Conservation (phyloP, 2,113 vertebrate genomes). For the Oxyruncus cristatus region DNA sequence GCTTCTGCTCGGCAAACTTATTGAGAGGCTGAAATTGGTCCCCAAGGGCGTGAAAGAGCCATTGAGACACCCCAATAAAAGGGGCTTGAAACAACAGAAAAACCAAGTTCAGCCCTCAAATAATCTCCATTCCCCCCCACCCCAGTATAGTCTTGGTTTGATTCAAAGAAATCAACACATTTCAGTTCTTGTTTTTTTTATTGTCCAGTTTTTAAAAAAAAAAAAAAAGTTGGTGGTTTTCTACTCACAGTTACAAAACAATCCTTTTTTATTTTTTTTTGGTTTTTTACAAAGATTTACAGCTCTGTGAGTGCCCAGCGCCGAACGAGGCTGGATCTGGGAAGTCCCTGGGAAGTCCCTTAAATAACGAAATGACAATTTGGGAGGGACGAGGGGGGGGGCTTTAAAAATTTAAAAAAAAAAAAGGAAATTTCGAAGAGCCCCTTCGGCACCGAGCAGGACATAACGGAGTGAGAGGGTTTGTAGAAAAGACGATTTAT, state of each 20-base stretch:
- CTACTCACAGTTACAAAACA: slow-evolving; percentile 70
- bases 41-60: neutral
- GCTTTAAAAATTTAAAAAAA: neutral
- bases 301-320: slow-evolving; percentile 40
- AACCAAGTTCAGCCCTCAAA: neutral
- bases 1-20: neutral
- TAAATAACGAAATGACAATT: neutral
- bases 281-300: slow-evolving; percentile 96
- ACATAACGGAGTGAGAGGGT: neutral
- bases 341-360: too few relatives aligned
- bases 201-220: slow-evolving; percentile 56
- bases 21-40: neutral
- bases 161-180: neutral
- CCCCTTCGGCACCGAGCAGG: neutral
- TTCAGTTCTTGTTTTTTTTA: slow-evolving; percentile 60
- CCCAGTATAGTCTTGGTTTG: neutral
- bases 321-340: neutral
- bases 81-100: neutral
- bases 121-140: neutral
- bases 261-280: slow-evolving; percentile 83
- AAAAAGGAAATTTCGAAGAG: too few relatives aligned
- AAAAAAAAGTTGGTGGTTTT: neutral
- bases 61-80: neutral
- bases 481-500: slow-evolving; percentile 1
- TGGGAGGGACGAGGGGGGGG: accelerated